Conservation (phyloP, 2,113 vertebrate genomes). For the Psettodes erumei region DNA sequence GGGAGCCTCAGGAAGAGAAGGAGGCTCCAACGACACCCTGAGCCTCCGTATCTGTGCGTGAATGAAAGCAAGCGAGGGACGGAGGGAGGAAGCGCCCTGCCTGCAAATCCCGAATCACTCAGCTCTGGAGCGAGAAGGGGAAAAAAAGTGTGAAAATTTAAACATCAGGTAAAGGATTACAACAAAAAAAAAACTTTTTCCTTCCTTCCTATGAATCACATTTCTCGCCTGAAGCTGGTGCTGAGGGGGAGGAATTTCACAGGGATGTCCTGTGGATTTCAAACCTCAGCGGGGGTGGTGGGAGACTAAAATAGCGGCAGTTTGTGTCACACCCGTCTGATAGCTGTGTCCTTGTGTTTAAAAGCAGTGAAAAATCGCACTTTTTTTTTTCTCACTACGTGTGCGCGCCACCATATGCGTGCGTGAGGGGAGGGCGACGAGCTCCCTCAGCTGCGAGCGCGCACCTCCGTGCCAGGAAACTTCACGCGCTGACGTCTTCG, state of each 20-base stretch:
- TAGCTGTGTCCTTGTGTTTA: neutral
- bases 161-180: neutral
- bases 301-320: constrained; percentile 35
- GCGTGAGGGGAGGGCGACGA: neutral
- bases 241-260: constrained; percentile 12
- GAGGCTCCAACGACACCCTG: constrained; percentile 47
- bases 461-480: constrained; percentile 55
- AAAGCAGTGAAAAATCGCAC: neutral
- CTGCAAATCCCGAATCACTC: constrained; percentile 21
- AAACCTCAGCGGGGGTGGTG: neutral
- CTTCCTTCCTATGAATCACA: constrained; percentile 36
- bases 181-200: neutral
- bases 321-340: neutral
- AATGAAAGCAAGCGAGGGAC: constrained; percentile 1
- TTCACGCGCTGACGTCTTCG: constrained; percentile 72
- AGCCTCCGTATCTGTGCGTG: neutral
- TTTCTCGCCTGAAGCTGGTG: neutral
- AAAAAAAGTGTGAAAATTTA: constrained; percentile 23
- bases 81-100: constrained; percentile 12
- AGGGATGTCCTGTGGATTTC: constrained; percentile 43
- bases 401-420: neutral
- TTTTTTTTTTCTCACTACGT: neutral
- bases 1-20: constrained; percentile 24
- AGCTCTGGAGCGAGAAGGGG: constrained; percentile 27
- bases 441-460: neutral